Conservation (phyloP, 2,797 vertebrate genomes). For the Epinephelus awoara region DNA sequence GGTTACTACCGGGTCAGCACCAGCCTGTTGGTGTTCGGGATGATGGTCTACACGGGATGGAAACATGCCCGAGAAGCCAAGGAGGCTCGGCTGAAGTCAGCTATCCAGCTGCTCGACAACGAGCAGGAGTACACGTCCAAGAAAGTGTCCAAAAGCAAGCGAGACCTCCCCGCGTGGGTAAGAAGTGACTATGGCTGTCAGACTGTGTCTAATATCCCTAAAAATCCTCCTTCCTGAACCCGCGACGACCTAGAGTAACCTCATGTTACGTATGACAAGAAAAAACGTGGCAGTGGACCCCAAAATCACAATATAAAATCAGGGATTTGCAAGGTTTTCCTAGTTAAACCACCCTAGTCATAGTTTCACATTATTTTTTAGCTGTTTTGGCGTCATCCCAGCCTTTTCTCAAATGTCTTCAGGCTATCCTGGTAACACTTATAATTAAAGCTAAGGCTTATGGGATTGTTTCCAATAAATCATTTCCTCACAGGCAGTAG, state of each 20-base stretch:
- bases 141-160: conserved; percentile 72
- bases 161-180: conserved; percentile 88
- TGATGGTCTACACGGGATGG: conserved; percentile 89
- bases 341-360: neutral
- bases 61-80: conserved; percentile 87
- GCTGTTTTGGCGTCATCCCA: neutral
- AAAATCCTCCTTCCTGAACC: neutral
- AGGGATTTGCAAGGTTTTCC: neutral
- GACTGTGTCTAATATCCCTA: neutral
- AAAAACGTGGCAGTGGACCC: neutral
- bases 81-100: conserved; percentile 81
- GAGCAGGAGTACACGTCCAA: conserved; percentile 75
- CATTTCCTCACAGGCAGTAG: too few relatives aligned
- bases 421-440: too few relatives aligned
- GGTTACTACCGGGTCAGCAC: conserved; percentile 88
- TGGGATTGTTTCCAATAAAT: too few relatives aligned
- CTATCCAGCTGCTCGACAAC: conserved; percentile 76
- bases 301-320: neutral
- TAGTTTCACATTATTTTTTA: conserved; percentile 11
- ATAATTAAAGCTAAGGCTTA: too few relatives aligned
- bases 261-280: neutral
- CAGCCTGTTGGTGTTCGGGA: conserved; percentile 84
- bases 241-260: conserved; percentile 22
- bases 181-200: conserved; percentile 33
- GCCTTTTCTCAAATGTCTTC: too few relatives aligned